Evolutionary conservation across 2,797 vertebrate species (phyloP).

Genomic region (Rhinichthys osculus): DNA sequence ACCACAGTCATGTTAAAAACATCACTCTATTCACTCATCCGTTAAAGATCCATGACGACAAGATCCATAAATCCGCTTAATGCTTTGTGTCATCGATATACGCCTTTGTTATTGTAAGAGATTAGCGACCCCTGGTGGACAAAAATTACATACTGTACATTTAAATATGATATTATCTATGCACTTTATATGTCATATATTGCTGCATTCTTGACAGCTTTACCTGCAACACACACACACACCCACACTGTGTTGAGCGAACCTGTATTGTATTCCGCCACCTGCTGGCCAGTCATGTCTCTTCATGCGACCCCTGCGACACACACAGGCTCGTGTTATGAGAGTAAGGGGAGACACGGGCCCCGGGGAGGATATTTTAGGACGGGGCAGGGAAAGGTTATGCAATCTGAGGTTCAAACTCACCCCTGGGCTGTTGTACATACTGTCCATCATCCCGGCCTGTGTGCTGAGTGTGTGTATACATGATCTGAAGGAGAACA

Average conservation of each 20-base stretch:
- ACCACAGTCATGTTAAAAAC: too few species aligned
- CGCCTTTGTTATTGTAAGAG: too few species aligned
- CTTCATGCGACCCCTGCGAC: neutral
- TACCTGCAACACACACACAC: neutral
- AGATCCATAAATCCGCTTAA: too few species aligned
- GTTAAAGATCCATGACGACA: too few species aligned
- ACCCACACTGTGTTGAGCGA: too few species aligned
- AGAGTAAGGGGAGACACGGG: conserved; percentile 40
- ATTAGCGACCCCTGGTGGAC: too few species aligned
- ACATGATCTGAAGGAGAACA: neutral
- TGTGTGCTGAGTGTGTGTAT: conserved; percentile 12
- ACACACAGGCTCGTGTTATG: neutral
- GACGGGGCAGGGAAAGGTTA: conserved; percentile 54
- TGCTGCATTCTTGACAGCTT: neutral
- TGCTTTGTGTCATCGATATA: too few species aligned
- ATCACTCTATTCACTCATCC: too few species aligned
- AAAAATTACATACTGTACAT: too few species aligned
- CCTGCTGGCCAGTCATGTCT: neutral
- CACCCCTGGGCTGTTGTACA: neutral
- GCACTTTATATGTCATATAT: neutral
- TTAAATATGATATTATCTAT: neutral
- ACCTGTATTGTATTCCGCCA: neutral
- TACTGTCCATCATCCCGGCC: conserved; percentile 30
- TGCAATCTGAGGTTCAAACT: conserved; percentile 60
- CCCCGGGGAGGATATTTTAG: conserved; percentile 60